Percentiles rank a stretch among this genome's conserved stretches.
phyloP scores from a whole-genome alignment of 1,140 invertebrate genomes.

The Manduca sexta region DNA sequence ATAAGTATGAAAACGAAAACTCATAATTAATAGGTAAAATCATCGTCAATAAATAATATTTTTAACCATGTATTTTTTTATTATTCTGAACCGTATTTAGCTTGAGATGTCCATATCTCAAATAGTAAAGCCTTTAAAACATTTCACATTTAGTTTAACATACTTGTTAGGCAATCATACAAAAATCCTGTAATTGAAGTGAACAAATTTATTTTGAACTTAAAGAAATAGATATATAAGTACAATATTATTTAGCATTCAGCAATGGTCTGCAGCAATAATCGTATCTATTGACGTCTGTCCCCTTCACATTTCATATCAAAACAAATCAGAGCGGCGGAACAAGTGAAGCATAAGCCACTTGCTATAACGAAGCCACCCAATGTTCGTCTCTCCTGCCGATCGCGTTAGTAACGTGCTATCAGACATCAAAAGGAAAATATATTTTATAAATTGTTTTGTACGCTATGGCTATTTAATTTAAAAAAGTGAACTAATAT shows the following conservation, averaged over 20 bases:
- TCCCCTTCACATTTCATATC: conserved; percentile 17
- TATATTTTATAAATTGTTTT: not conserved
- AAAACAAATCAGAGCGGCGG: conserved; percentile 17
- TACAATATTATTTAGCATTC: not conserved
- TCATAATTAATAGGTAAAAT: too few relatives aligned
- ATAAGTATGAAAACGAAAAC: too few relatives aligned
- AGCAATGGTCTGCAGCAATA: conserved; percentile 2
- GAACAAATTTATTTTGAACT: too few relatives aligned
- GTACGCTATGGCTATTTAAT: not conserved
- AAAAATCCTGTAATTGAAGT: too few relatives aligned
- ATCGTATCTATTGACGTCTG: conserved; percentile 6
- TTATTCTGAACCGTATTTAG: too few relatives aligned
- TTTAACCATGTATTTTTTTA: too few relatives aligned
- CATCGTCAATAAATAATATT: too few relatives aligned
- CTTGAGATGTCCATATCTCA: too few relatives aligned
- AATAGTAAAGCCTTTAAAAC: too few relatives aligned
- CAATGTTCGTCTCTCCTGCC: not conserved
- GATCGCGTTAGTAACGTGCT: not conserved
- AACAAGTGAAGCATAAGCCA: conserved; percentile 7
- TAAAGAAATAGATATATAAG: not conserved
- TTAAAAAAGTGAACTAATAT: too few relatives aligned
- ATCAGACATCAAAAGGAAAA: not conserved
- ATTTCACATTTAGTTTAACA: too few relatives aligned
- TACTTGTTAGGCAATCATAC: too few relatives aligned
- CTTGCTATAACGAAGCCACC: conserved; percentile 12